phyloP scores from a whole-genome alignment of 2,113 vertebrate genomes.

The Bos indicus region DNA sequence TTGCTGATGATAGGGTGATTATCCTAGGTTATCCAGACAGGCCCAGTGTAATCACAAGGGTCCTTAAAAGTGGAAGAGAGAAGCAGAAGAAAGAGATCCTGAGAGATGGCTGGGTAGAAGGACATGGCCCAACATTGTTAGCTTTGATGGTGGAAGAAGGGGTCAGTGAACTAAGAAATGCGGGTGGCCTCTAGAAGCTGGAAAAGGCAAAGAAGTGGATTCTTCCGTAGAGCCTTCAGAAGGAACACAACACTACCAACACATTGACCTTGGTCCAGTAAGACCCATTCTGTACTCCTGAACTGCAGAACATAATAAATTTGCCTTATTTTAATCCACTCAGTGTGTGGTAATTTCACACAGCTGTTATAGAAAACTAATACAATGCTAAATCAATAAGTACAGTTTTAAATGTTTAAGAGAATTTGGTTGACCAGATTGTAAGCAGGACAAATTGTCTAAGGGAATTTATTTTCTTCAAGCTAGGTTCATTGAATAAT shows the following conservation, averaged over 20 bases:
- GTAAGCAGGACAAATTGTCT: neutral
- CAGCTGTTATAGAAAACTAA: neutral
- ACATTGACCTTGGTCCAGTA: neutral
- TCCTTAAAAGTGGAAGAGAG: neutral
- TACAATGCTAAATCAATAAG: neutral
- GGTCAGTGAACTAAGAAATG: neutral
- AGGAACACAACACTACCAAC: neutral
- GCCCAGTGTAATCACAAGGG: neutral
- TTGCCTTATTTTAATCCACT: neutral
- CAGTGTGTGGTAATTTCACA: neutral
- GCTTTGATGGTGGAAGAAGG: neutral
- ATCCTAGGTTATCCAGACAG: neutral
- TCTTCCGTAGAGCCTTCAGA: neutral
- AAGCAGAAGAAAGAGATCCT: neutral
- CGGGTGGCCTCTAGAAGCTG: neutral
- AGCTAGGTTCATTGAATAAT: neutral
- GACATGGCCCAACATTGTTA: neutral
- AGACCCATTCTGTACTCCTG: neutral
- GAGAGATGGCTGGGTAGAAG: neutral
- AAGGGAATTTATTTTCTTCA: constrained; percentile 13
- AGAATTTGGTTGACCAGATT: neutral
- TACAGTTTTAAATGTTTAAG: neutral
- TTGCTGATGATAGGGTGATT: neutral
- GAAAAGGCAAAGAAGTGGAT: neutral
- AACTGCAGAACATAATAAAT: neutral